Percentiles rank a stretch among this genome's conserved stretches.
Evolutionary conservation across 2,113 vertebrate species (phyloP).

Genomic region (Pristiophorus japonicus): DNA sequence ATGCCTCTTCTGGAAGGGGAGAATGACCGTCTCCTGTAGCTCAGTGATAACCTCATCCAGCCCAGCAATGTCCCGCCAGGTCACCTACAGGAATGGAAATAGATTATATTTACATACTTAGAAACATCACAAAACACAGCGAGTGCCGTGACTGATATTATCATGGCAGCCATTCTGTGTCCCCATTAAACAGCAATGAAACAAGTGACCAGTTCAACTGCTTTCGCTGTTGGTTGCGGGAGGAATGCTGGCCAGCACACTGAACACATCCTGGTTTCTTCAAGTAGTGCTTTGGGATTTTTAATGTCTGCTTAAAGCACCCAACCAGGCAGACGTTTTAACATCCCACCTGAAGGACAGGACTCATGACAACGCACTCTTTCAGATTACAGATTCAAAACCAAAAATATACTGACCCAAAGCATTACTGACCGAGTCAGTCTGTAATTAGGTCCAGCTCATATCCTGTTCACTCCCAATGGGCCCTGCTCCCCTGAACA

Average conservation of each 20-base stretch:
- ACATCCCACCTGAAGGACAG: too few relatives aligned
- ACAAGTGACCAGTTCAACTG: background rate
- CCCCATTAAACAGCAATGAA: background rate
- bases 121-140: background rate
- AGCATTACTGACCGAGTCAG: background rate
- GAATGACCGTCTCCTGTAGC: slow-evolving; percentile 64
- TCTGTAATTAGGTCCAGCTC: too few relatives aligned
- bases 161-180: background rate
- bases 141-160: background rate
- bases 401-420: background rate
- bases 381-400: background rate
- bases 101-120: background rate
- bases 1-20: slow-evolving; percentile 66
- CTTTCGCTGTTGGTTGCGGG: too few relatives aligned
- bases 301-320: background rate
- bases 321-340: too few relatives aligned
- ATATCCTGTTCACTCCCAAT: too few relatives aligned
- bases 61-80: slow-evolving; percentile 67
- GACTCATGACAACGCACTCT: too few relatives aligned
- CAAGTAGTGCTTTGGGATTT: background rate
- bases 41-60: slow-evolving; percentile 63
- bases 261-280: background rate
- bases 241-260: background rate
- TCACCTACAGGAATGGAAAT: slow-evolving; percentile 50
- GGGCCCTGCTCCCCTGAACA: too few relatives aligned